phyloP scores from a whole-genome alignment of 2,113 vertebrate genomes.

The Spea bombifrons region DNA sequence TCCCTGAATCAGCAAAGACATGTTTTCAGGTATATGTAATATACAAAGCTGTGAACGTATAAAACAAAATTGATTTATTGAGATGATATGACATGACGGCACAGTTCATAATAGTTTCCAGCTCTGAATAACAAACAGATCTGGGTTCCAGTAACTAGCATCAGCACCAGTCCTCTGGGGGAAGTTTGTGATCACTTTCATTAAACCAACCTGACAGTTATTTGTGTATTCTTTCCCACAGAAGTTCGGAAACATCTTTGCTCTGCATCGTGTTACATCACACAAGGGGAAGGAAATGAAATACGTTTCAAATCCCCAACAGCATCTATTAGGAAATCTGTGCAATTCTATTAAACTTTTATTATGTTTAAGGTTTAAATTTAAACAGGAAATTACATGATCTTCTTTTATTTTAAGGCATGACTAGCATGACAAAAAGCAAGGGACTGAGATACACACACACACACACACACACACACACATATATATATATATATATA shows the following conservation, averaged over 20 bases:
- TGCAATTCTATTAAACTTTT: slow-evolving; percentile 33
- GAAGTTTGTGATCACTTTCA: slow-evolving; percentile 20
- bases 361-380: slow-evolving; percentile 30
- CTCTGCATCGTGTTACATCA: slow-evolving; percentile 24
- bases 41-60: too few relatives aligned
- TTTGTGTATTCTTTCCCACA: slow-evolving; percentile 33
- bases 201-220: slow-evolving; percentile 32
- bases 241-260: slow-evolving; percentile 23
- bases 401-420: slow-evolving; percentile 23
- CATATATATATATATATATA: too few relatives aligned
- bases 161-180: background rate
- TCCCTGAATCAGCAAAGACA: too few relatives aligned
- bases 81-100: too few relatives aligned
- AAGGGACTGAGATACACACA: too few relatives aligned
- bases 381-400: slow-evolving; percentile 39
- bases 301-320: slow-evolving; percentile 25
- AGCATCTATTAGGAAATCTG: slow-evolving; percentile 38
- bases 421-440: slow-evolving; percentile 7
- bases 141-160: background rate
- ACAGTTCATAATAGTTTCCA: background rate
- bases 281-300: slow-evolving; percentile 36
- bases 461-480: too few relatives aligned
- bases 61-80: too few relatives aligned
- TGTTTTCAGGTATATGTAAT: too few relatives aligned
- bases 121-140: background rate